Evolutionary conservation across 1,140 invertebrate species (phyloP), one percentile per base, ranked within the genome.

Genomic region (Anoplophora glabripennis): DNA sequence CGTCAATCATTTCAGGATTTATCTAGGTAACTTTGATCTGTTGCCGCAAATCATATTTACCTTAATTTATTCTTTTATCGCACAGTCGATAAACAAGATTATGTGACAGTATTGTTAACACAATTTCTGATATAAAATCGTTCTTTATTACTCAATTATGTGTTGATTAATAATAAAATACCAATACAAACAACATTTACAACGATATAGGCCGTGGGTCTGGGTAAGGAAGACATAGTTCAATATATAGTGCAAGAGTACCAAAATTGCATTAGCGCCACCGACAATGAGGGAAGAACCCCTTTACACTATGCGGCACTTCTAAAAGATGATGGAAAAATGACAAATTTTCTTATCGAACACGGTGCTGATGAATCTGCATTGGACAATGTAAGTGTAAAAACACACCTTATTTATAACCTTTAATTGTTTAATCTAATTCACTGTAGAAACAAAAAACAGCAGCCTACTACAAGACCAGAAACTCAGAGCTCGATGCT

Each of bases 261-360:
- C 66, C 86, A 89, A n/a, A 77, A 84, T 67, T 83, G 85, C 9
- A 77, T 89, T 1, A 81, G 83, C 34, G 80, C 84, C 5, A 77
- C 79, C 33, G 92, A 94, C 71, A 85, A 86, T 59, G 88, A 93
- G 54, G 93, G 93, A 12, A 84, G 92, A 63, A 96, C 92, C 3
- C 86, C 96, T 0, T 75, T 99, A 34, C 96, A 98, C 78, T 97
- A 93, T 67, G 88, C 94, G 0, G 90, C 92, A 3, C 80, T 85
- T 9, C 76, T 86, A 37, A 87, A 86, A 69, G 89, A 89, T 66
- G 83, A 86, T 37, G 84, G 84, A 57, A 75, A 82, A 53, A 85
- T 86, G 54, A 94, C 89, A 66, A 85, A 89, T 63, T 83, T 88
- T 37, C 77, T 95, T 0, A 75, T 89, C 1, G 81, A 86, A 59